Evolutionary conservation across 2,797 vertebrate species (phyloP).

Genomic region (Fratercula arctica): DNA sequence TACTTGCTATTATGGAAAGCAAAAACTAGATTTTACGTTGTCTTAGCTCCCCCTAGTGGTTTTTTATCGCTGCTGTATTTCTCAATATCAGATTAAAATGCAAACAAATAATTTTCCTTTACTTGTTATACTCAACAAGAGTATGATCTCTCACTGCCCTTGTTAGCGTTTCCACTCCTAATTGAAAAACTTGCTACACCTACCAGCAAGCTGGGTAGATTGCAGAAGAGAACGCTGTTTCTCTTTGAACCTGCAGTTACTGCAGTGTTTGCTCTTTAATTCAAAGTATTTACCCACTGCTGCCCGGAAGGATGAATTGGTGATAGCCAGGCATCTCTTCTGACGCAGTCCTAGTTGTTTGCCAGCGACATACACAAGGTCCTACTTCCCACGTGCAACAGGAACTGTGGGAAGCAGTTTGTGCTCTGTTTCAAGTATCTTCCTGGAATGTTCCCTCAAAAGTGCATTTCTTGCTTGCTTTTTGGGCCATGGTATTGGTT

Average conservation of each 20-base stretch:
- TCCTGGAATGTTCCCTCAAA: not conserved
- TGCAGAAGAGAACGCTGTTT: not conserved
- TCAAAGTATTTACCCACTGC: not conserved
- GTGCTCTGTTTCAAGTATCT: not conserved
- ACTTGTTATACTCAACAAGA: not conserved
- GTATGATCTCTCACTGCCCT: not conserved
- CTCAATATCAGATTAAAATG: not conserved
- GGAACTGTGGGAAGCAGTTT: not conserved
- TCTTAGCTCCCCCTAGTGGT: slow-evolving; percentile 74
- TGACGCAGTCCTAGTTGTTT: not conserved
- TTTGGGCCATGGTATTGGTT: not conserved
- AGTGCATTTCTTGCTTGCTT: not conserved
- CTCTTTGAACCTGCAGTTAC: not conserved
- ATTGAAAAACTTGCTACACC: not conserved
- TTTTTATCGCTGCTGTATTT: not conserved
- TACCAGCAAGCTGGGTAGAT: not conserved
- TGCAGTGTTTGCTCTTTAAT: not conserved
- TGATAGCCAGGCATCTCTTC: not conserved
- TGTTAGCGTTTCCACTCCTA: not conserved
- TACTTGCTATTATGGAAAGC: not conserved
- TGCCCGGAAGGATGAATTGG: not conserved
- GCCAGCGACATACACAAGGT: not conserved
- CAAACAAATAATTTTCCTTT: not conserved
- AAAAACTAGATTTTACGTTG: not conserved
- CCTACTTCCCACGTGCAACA: not conserved